A percentile compares a stretch with the other conserved stretches of the same genome.
These are phyloP conservation scores for Pygoscelis adeliae DNA, from an alignment of 2,113 vertebrate genomes.

Conservation along the genomic window DNA sequence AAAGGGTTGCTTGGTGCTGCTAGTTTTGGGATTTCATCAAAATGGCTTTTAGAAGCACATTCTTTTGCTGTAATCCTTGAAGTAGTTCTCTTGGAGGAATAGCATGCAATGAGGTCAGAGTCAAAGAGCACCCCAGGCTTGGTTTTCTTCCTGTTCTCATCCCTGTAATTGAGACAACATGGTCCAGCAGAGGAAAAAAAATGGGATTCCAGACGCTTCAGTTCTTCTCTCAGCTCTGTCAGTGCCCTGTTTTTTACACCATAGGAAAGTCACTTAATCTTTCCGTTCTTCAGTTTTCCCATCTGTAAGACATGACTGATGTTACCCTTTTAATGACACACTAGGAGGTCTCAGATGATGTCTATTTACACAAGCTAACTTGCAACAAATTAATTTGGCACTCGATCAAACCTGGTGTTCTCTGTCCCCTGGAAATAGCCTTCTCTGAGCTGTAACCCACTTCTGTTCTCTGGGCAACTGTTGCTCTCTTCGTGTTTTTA, in stretches of 20 bases:
- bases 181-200: not conserved
- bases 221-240: not conserved
- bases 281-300: not conserved
- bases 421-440: not conserved
- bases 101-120: not conserved
- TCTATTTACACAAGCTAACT: not conserved
- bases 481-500: not conserved
- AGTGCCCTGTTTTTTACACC: not conserved
- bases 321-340: not conserved
- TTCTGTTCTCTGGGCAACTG: not conserved
- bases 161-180: not conserved
- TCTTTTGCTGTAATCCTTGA: not conserved
- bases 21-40: slow-evolving; percentile 22
- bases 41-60: not conserved
- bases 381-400: slow-evolving; percentile 3
- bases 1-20: slow-evolving; percentile 28
- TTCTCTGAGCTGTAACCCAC: not conserved
- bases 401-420: not conserved
- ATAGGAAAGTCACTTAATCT: not conserved
- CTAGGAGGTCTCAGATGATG: not conserved
- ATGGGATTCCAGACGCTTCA: not conserved
- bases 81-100: not conserved
- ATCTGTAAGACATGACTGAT: not conserved
- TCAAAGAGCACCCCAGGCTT: not conserved
- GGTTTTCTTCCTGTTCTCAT: not conserved